Evolutionary conservation across 2,797 vertebrate genomes (phyloP).

Genomic region (Gallinago nigripennis): DNA sequence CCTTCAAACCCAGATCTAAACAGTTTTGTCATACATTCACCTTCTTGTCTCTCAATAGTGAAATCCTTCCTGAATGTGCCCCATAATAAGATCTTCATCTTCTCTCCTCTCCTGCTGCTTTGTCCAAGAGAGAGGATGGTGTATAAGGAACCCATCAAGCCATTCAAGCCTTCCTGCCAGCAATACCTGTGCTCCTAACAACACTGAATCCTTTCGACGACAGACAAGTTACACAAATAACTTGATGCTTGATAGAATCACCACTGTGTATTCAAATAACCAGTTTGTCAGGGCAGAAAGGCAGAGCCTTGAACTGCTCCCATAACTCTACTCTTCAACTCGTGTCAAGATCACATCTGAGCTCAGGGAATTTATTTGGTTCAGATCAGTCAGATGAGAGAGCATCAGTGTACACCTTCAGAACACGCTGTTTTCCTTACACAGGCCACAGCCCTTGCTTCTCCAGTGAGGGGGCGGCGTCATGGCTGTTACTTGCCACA

Average conservation of each 20-base stretch:
- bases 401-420: neutral
- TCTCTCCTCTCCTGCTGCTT: neutral
- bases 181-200: accelerated
- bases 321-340: neutral
- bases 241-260: neutral
- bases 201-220: neutral
- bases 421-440: neutral
- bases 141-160: neutral
- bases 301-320: neutral
- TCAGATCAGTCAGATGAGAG: neutral
- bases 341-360: neutral
- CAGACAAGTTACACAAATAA: neutral
- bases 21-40: neutral
- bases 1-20: neutral
- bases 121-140: neutral
- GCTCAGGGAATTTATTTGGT: neutral
- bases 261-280: neutral
- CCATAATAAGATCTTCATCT: too few relatives aligned
- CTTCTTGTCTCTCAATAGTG: neutral
- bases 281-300: neutral
- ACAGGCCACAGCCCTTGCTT: neutral
- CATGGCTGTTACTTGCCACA: neutral
- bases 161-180: neutral
- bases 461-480: accelerated
- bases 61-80: neutral